Conservation (phyloP, 2,113 vertebrate species). For the Corythornis cristatus region DNA sequence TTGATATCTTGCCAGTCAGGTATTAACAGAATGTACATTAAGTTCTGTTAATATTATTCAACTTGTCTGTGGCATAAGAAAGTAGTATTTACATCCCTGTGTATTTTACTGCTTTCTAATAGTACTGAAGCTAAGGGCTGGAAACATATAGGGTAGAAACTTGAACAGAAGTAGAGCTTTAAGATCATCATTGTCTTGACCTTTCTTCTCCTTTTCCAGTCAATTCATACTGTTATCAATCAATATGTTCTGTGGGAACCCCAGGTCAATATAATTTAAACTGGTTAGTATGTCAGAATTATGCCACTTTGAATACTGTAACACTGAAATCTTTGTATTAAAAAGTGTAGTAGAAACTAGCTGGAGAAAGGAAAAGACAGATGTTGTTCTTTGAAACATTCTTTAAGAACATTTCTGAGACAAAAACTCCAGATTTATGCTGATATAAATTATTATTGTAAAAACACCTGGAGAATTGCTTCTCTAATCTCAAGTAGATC, state of each 20-base stretch:
- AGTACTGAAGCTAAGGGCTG: not conserved
- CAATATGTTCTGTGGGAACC: slow-evolving; percentile 22
- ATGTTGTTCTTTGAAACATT: not conserved
- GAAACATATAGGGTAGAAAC: not conserved
- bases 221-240: slow-evolving; percentile 35
- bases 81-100: not conserved
- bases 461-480: not conserved
- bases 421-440: not conserved
- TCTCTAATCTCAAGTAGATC: not conserved
- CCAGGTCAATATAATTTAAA: slow-evolving; percentile 43
- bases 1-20: not conserved
- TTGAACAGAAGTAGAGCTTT: not conserved
- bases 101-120: not conserved
- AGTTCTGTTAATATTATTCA: not conserved
- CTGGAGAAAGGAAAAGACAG: not conserved
- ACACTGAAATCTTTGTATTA: not conserved
- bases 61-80: not conserved
- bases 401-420: not conserved
- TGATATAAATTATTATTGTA: not conserved
- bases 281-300: slow-evolving; percentile 32
- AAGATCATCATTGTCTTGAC: slow-evolving; percentile 43
- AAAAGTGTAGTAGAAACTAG: not conserved
- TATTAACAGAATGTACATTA: not conserved
- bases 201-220: slow-evolving; percentile 34
- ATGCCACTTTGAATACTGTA: slow-evolving; percentile 5